Conservation (phyloP, 2,797 vertebrate species). For the Neolamprologus multifasciatus region DNA sequence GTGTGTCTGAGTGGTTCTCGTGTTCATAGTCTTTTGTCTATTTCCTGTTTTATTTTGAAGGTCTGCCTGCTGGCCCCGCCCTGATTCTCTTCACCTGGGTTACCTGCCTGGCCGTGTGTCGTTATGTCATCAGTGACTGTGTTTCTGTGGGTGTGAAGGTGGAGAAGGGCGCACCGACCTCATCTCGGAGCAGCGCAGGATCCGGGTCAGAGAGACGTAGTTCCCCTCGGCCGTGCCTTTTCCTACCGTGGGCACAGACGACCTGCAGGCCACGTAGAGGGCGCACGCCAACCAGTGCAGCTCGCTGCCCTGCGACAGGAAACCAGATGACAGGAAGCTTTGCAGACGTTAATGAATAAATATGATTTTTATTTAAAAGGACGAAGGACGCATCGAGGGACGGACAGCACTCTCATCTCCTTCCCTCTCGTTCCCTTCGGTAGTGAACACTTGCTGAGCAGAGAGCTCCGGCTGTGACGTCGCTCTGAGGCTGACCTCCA, state of each 20-base stretch:
- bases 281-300: constrained; percentile 93
- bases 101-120: neutral
- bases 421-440: neutral
- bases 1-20: neutral
- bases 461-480: accelerated
- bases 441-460: neutral
- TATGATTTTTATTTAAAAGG: neutral
- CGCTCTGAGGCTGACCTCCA: neutral
- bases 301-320: constrained; percentile 78
- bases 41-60: neutral
- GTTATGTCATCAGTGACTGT: neutral
- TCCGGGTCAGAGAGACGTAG: constrained; percentile 90
- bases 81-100: neutral
- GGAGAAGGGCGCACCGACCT: constrained; percentile 50
- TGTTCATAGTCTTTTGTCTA: neutral
- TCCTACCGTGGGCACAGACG: constrained; percentile 85
- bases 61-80: neutral
- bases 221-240: constrained; percentile 89
- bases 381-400: neutral
- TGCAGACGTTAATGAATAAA: neutral
- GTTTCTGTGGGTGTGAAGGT: neutral
- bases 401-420: neutral
- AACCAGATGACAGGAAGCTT: neutral
- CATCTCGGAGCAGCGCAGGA: constrained; percentile 86
- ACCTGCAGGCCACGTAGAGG: constrained; percentile 90